Percentiles rank a stretch among this genome's conserved stretches.
phyloP scores from a whole-genome alignment of 2,797 vertebrate genomes.

The Cynopterus sphinx region DNA sequence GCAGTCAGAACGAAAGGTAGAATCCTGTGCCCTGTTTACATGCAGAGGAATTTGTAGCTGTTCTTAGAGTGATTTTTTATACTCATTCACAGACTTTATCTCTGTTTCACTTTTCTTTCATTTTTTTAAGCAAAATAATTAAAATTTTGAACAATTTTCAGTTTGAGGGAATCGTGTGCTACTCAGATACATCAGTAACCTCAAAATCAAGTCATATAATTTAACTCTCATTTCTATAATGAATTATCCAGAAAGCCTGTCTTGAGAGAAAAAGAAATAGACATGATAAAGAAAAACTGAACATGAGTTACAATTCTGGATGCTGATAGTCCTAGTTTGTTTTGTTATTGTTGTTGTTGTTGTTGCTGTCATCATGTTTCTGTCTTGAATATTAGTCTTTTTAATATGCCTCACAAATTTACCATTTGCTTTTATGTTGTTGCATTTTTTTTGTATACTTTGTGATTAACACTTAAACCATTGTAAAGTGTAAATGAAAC shows the following conservation, averaged over 20 bases:
- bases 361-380: not conserved
- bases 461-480: not conserved
- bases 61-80: not conserved
- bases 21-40: not conserved
- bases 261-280: not conserved
- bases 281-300: not conserved
- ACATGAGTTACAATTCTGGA: not conserved
- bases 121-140: slow-evolving; percentile 44
- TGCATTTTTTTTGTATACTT: not conserved
- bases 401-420: not conserved
- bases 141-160: not conserved
- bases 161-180: not conserved
- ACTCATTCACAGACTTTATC: not conserved
- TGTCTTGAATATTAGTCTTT: not conserved
- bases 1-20: not conserved
- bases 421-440: not conserved
- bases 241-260: not conserved
- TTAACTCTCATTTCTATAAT: not conserved
- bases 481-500: not conserved
- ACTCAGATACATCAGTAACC: not conserved
- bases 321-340: not conserved
- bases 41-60: not conserved
- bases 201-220: slow-evolving; percentile 11
- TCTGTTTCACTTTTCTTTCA: not conserved
- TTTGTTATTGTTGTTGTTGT: not conserved